Conservation (phyloP, 2,888 invertebrate species). For the Camponotus fellah region DNA sequence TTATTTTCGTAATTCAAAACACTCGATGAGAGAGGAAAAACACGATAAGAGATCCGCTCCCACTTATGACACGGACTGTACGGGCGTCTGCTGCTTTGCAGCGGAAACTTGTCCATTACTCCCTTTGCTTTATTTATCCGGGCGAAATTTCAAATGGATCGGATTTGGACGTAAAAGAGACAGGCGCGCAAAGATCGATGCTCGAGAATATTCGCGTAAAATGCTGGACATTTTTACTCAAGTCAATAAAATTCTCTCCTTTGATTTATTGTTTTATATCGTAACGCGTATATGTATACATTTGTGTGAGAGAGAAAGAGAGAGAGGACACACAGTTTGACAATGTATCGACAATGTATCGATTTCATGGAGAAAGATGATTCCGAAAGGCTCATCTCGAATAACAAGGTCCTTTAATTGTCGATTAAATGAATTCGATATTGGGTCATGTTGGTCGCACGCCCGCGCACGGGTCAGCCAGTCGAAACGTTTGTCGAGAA, state of each 20-base stretch:
- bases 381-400: conserved; percentile 27
- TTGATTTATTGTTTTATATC: conserved; percentile 20
- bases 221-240: conserved; percentile 23
- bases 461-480: neutral
- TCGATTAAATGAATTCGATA: conserved; percentile 46
- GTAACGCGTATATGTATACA: neutral
- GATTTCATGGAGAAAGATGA: conserved; percentile 40
- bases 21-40: conserved; percentile 53
- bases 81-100: conserved; percentile 72
- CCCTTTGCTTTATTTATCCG: conserved; percentile 79
- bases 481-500: neutral
- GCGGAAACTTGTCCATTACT: conserved; percentile 69
- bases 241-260: neutral
- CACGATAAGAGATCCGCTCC: conserved; percentile 12
- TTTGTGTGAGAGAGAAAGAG: neutral
- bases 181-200: conserved; percentile 50
- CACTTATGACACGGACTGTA: conserved; percentile 59
- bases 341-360: conserved; percentile 40
- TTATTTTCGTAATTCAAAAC: conserved; percentile 68
- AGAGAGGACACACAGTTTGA: neutral
- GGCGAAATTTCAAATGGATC: conserved; percentile 80
- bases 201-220: conserved; percentile 23
- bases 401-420: conserved; percentile 47
- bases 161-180: conserved; percentile 73
- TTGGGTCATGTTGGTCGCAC: conserved; percentile 30